Conservation (phyloP, 2,888 invertebrate genomes). For the Phytoseiulus persimilis region DNA sequence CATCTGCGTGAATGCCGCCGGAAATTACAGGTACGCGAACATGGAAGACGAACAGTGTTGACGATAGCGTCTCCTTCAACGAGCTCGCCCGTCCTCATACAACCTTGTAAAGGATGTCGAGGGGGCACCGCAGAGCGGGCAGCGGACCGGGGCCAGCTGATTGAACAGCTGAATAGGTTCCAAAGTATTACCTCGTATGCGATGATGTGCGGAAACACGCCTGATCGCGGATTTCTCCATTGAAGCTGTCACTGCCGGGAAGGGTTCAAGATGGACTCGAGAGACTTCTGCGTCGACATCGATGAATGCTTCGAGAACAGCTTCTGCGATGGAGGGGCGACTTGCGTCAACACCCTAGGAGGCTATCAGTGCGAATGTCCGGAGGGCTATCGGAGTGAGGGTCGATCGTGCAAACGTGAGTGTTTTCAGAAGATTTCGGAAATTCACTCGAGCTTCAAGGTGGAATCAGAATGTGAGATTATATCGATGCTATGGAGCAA, state of each 20-base stretch:
- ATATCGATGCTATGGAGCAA: no score
- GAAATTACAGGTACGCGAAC: neutral
- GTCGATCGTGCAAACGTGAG: constrained; percentile 29
- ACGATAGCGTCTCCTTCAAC: neutral
- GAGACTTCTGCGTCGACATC: constrained; percentile 14
- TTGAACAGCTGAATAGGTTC: no score
- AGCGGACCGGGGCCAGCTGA: neutral
- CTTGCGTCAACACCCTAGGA: constrained; percentile 10
- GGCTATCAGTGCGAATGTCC: neutral
- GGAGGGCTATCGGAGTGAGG: constrained; percentile 21
- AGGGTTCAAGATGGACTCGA: neutral
- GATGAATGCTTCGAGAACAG: constrained; percentile 10
- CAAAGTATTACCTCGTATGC: no score
- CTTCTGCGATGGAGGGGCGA: constrained; percentile 26
- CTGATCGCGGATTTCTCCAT: neutral
- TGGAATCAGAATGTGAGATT: no score
- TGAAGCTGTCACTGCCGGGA: constrained; percentile 1
- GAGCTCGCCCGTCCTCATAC: neutral
- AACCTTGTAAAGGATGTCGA: neutral
- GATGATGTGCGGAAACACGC: neutral
- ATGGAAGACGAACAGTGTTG: neutral
- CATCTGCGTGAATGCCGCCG: constrained; percentile 15
- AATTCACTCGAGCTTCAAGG: no score
- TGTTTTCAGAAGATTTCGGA: neutral
- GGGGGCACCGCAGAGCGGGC: neutral